Evolutionary conservation across 2,888 invertebrate genomes (phyloP), one percentile per base, ranked within the genome.

Genomic region (Ectropis crepuscularia): DNA sequence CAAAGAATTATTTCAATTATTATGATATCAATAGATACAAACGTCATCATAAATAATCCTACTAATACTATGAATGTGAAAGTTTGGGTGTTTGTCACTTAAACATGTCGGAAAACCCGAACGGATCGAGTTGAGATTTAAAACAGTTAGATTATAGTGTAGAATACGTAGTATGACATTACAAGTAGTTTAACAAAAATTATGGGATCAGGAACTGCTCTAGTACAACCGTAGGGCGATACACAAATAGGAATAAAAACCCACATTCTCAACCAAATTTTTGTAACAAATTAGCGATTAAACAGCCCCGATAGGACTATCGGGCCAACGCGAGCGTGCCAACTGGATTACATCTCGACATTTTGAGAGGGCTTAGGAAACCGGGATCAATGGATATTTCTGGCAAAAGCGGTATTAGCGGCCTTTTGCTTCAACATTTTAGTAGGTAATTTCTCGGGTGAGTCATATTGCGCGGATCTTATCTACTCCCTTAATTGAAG

Each of bases 211-310:
- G 0, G 39, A 5, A 39, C 39, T 2, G 39, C 39, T 6, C 9
- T 8, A 39, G n/a, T n/a, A n/a, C n/a, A n/a, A 58, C 45, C 50
- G 45, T 45, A 6, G 9, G 11, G 8, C 37, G 51, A 39, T 5
- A 39, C 6, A 16, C 12, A 51, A 51, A 51, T 2, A 28, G n/a
- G 28, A n/a, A 28, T 46, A 51, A 51, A 12, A 28, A 1, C 4
- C 16, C 38, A 59, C 53, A 53, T 41, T 53, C 47, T 59, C n/a
- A n/a, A 41, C 12, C 46, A 54, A n/a, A 61, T 47, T 67, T 58
- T 67, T 58, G 46, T 53, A 50, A 59, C 53, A 61, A 63, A 65
- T 70, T 57, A 51, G 53, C 46, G 43, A 64, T 53, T 42, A 62
- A 53, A 53, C 54, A 61, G 11, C 12, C 49, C 61, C 50, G 63